Evolutionary conservation across 92 coral and sea anemone species (phyloP).

Genomic region (Plumapathes pennacea): DNA sequence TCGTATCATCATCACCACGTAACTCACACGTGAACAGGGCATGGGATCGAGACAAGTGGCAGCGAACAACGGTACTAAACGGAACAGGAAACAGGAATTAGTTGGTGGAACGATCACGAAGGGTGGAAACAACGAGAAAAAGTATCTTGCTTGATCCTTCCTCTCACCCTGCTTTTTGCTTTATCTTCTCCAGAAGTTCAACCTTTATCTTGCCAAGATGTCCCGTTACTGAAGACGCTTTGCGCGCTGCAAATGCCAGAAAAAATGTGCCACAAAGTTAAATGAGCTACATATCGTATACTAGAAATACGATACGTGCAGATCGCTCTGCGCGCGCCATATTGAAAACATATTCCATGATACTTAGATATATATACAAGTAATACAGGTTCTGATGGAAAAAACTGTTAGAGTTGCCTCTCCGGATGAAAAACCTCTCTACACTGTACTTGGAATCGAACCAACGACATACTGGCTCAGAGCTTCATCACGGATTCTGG

Average conservation of each 20-base stretch:
- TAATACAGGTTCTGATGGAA: no score
- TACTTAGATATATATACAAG: no score
- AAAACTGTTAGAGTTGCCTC: no score
- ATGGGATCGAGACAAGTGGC: slow-evolving; percentile 89
- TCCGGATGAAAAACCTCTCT: no score
- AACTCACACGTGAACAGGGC: slow-evolving; percentile 82
- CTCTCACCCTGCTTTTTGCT: slow-evolving; percentile 67
- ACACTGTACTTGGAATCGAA: background rate
- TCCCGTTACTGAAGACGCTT: slow-evolving; percentile 62
- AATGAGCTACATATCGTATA: no score
- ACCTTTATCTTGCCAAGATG: slow-evolving; percentile 78
- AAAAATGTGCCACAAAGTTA: no score
- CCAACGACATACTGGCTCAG: background rate
- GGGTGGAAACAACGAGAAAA: no score
- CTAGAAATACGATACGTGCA: no score
- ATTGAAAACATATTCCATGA: no score
- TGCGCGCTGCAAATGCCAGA: slow-evolving; percentile 32
- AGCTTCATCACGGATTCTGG: background rate
- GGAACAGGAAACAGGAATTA: background rate
- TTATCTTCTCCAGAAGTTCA: slow-evolving; percentile 66
- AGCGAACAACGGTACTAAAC: slow-evolving; percentile 84
- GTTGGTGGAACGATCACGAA: no score
- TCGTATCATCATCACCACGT: slow-evolving; percentile 63
- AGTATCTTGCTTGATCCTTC: no score
- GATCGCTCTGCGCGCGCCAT: no score